Conservation (phyloP, 1,140 invertebrate genomes). For the Eurosta solidaginis region DNA sequence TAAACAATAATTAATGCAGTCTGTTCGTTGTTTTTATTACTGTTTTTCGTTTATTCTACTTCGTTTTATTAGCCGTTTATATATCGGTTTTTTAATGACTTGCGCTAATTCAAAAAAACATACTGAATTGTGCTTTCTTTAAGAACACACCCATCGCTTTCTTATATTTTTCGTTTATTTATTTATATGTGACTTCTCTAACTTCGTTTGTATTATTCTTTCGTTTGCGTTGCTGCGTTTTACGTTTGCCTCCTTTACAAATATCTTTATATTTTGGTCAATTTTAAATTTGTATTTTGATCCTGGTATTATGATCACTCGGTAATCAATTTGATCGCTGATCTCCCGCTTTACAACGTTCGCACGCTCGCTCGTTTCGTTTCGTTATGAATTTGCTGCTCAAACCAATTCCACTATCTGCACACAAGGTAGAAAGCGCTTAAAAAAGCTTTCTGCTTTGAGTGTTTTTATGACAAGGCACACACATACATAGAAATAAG, state of each 20-base stretch:
- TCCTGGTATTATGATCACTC: neutral
- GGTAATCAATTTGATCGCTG: neutral
- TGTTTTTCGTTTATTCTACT: neutral
- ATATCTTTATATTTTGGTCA: neutral
- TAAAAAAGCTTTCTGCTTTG: slow-evolving; percentile 7
- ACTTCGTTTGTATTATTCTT: neutral
- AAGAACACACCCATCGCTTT: no score
- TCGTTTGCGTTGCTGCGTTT: slow-evolving; percentile 4
- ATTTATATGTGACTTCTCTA: neutral
- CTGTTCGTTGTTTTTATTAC: neutral
- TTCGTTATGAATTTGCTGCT: slow-evolving; percentile 32
- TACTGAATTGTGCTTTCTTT: neutral
- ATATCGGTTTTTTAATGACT: neutral
- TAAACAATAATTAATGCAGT: neutral
- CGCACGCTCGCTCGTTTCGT: slow-evolving; percentile 37
- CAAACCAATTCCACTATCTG: neutral
- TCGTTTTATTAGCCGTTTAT: neutral
- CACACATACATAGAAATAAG: neutral
- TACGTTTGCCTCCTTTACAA: neutral
- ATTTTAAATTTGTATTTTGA: neutral
- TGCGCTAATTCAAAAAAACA: neutral
- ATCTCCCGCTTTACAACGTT: slow-evolving; percentile 15
- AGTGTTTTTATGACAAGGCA: neutral
- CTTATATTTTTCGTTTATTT: neutral
- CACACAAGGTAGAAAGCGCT: neutral